phyloP scores from a whole-genome alignment of 35 echinoderm and acorn worm species.

The Ophiothrix spiculata region DNA sequence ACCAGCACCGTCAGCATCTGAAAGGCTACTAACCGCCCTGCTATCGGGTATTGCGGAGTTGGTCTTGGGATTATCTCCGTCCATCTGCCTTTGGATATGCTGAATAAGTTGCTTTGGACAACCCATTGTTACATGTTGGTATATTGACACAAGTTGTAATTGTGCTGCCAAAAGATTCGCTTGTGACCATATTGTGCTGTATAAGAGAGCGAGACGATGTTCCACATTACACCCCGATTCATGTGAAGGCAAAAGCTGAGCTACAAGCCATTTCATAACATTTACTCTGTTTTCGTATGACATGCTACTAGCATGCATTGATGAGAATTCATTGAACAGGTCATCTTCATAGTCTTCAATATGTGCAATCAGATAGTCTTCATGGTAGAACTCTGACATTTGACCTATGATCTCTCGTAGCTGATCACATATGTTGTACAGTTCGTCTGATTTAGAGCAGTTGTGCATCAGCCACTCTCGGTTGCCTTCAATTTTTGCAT shows the following conservation, averaged over 20 bases:
- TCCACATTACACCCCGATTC: too few relatives aligned
- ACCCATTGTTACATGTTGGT: not conserved
- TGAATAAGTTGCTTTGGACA: not conserved
- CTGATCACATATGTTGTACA: not conserved
- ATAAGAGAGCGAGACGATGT: not conserved
- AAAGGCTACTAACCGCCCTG: too few relatives aligned
- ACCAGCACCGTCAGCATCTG: too few relatives aligned
- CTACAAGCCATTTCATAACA: conserved; percentile 5
- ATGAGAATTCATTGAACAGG: conserved; percentile 17
- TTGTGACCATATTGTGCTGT: not conserved
- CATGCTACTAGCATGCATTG: conserved; percentile 6
- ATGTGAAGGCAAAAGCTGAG: not conserved
- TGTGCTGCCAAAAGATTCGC: conserved; percentile 5
- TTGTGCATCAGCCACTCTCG: not conserved
- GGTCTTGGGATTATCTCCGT: too few relatives aligned
- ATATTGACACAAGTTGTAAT: conserved; percentile 32
- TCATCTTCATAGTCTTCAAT: conserved; percentile 13
- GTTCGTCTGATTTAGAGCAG: too few relatives aligned
- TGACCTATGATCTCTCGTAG: not conserved
- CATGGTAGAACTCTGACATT: not conserved
- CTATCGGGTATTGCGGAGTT: too few relatives aligned
- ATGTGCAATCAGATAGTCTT: conserved; percentile 19
- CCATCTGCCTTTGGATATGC: not conserved
- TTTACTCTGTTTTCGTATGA: not conserved
- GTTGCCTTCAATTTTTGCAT: conserved; percentile 13